Evolutionary conservation across 2,888 invertebrate genomes (phyloP).

Genomic region (Celastrina argiolus): DNA sequence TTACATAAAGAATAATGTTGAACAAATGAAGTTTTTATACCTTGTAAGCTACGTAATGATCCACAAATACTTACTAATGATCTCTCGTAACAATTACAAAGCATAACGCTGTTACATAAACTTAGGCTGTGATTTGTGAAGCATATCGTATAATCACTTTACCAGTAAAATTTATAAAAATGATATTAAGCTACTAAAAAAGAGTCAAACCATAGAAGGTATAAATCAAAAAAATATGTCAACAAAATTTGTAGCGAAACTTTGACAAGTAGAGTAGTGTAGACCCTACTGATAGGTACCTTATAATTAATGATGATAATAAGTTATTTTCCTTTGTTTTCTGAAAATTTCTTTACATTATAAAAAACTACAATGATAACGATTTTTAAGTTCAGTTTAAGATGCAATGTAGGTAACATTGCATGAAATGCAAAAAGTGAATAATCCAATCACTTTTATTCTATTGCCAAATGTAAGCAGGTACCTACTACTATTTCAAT

Average conservation of each 20-base stretch:
- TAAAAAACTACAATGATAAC: too few species aligned
- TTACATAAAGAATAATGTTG: neutral
- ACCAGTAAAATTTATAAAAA: neutral
- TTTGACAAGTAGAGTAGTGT: too few species aligned
- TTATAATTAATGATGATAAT: too few species aligned
- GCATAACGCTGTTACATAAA: slow-evolving; percentile 12
- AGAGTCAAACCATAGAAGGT: neutral
- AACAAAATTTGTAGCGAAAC: too few species aligned
- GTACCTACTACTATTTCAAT: too few species aligned
- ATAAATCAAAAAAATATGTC: too few species aligned
- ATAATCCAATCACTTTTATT: neutral
- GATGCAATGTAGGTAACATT: too few species aligned
- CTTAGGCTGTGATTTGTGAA: neutral
- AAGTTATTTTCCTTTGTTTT: too few species aligned
- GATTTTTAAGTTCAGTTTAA: too few species aligned
- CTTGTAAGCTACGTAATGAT: slow-evolving; percentile 16
- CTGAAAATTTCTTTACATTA: too few species aligned
- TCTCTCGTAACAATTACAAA: slow-evolving; percentile 19
- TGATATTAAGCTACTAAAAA: neutral
- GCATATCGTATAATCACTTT: slow-evolving; percentile 8
- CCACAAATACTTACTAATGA: slow-evolving; percentile 16
- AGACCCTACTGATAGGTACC: too few species aligned
- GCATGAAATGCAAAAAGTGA: neutral
- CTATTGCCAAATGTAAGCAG: neutral
- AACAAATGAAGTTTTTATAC: slow-evolving; percentile 16